Conservation (phyloP, 2,797 vertebrate species). For the Denticeps clupeoides region DNA sequence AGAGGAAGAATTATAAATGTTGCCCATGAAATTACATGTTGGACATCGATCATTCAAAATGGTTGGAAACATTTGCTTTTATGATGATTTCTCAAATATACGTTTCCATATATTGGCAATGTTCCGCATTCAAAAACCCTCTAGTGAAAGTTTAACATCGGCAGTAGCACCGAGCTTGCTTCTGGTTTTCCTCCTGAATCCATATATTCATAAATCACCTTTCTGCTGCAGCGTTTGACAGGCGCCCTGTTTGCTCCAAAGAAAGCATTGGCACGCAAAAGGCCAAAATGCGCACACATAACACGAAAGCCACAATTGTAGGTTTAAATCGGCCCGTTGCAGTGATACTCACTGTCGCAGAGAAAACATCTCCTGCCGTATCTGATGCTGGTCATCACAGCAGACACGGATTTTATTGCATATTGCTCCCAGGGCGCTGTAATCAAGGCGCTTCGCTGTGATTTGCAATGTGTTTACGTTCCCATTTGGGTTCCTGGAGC, state of each 20-base stretch:
- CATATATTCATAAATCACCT: conserved; percentile 48
- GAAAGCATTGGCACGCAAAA: conserved; percentile 54
- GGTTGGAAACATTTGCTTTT: conserved; percentile 31
- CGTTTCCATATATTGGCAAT: conserved; percentile 44
- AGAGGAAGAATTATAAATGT: conserved; percentile 30
- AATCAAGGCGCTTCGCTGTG: conserved; percentile 16
- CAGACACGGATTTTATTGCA: conserved; percentile 37
- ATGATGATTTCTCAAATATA: conserved; percentile 39
- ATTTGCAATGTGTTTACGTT: conserved; percentile 19
- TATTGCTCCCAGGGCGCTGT: conserved; percentile 27
- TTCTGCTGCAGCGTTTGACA: conserved; percentile 55
- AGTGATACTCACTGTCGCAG: conserved; percentile 50
- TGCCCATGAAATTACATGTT: conserved; percentile 7
- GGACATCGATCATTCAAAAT: conserved; percentile 15
- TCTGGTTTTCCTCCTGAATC: conserved; percentile 40
- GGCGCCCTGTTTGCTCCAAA: conserved; percentile 47
- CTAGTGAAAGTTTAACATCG: conserved; percentile 35
- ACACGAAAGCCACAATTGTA: conserved; percentile 62
- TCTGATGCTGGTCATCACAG: conserved; percentile 50
- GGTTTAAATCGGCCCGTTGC: conserved; percentile 45
- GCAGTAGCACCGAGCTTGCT: conserved; percentile 29
- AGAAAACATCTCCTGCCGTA: conserved; percentile 48
- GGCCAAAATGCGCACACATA: conserved; percentile 52
- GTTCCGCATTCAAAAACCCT: conserved; percentile 34
- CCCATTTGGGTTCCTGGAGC: neutral